Base-by-base conservation (phyloP, 2,797 vertebrate species). In the Setipinna tenuifilis region DNA sequence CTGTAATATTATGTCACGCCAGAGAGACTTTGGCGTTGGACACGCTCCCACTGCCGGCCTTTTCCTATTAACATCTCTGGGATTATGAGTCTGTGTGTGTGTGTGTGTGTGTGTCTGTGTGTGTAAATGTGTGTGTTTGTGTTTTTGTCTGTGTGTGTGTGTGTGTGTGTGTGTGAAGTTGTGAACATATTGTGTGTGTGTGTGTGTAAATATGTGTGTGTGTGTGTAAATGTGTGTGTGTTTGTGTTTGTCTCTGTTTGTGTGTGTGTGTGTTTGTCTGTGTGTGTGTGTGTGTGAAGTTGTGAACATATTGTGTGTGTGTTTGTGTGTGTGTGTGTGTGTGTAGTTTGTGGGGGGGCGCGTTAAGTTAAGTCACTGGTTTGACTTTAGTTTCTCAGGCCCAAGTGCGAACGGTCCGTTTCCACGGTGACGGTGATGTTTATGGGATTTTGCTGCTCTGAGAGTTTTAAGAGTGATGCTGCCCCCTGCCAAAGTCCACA, bases 401-500 rank as follows among this genome's bases (percentile, higher is more conserved):
- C 88, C 86, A 83, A 88, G 88, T 82, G 82, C 86, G 82, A 91
- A 88, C 7, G 82, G 25, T 88, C 87, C 31, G 91, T 92, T n/a
- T 65, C 90, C 92, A 93, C 90, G 86, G 92, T 84, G 88, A 93
- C 91, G 5, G 59, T n/a, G 86, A 91, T 94, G 90, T 95, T 94
- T 93, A 91, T 86, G 44, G 83, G 87, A 65, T 86, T 86, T 85
- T 50, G 87, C 90, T 89, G 85, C 91, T 71, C 31, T 28, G n/a
- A 71, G 65, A 71, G 92, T 93, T 92, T 90, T 44, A 88, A 88
- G 83, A 86, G 82, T 1, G 41, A 21, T 21, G 84, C 31, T 65
- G 31, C 41, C 82, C n/a, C 3, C 6, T 89, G 92, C 93, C 94
- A 93, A 92, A 89, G 88, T 94, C 91, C 87, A 94, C 93, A 94